Conservation (phyloP, 1,140 invertebrate genomes). For the Neelides sp. region DNA sequence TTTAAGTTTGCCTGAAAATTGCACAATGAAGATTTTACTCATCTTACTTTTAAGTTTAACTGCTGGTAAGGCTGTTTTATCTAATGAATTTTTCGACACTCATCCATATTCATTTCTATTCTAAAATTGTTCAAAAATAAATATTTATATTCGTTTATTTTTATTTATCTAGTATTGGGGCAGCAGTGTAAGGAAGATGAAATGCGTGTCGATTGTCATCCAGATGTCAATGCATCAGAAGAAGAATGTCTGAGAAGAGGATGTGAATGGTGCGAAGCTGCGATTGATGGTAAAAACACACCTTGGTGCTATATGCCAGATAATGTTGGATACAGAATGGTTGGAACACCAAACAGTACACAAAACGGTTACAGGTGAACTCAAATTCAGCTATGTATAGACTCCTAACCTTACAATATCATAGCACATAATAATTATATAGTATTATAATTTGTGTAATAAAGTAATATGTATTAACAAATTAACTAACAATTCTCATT, state of each 20-base stretch:
- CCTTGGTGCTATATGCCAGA: constrained; percentile 60
- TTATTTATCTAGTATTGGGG: constrained; percentile 5
- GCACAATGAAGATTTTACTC: too few species aligned
- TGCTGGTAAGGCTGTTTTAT: too few species aligned
- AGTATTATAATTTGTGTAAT: neutral
- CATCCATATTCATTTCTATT: too few species aligned
- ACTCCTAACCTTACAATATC: neutral
- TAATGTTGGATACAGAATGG: constrained; percentile 40
- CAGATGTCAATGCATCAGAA: constrained; percentile 48
- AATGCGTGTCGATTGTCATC: constrained; percentile 62
- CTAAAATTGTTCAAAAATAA: too few species aligned
- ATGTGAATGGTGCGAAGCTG: constrained; percentile 49
- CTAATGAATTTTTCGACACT: too few species aligned
- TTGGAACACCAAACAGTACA: constrained; percentile 7
- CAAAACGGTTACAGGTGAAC: constrained; percentile 18
- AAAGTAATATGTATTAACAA: neutral
- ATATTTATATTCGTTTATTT: too few species aligned
- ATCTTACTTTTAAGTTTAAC: too few species aligned
- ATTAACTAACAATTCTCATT: neutral
- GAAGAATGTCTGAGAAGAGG: constrained; percentile 52
- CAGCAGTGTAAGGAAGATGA: constrained; percentile 32
- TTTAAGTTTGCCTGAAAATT: too few species aligned
- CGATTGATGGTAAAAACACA: constrained; percentile 32
- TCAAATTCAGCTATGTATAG: neutral
- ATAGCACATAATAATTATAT: neutral